Base-by-base conservation (phyloP, 2,888 invertebrate genomes). In the Helicoverpa assulta region DNA sequence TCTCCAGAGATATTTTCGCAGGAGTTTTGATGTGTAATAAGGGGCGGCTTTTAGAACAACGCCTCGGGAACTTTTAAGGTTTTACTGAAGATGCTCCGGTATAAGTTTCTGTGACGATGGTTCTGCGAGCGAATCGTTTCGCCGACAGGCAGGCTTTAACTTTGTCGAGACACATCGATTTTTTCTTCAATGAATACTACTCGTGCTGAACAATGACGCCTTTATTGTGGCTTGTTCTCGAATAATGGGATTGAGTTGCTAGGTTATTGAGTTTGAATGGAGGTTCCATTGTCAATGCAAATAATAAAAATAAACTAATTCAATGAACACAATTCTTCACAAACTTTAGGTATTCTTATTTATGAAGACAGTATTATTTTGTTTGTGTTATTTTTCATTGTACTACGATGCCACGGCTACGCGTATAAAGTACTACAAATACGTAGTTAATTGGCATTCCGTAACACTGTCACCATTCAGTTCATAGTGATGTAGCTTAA, bases 1-100 rank as follows among this genome's bases (percentile, higher is more conserved):
- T 77, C 65, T 73, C 65, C 58, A 68, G 74, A 82, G 75, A 82
- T 83, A 83, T 87, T 86, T 81, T 68, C 52, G 54, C 56, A 61
- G 69, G 76, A 82, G 84, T 87, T 89, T 87, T 84, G 81, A 86
- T 85, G 85, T 84, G 85, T 85, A 87, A 86, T 86, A 86, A 82
- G 87, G 85, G 80, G 74, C 65, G 81, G 78, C 77, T 82, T 84
- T 86, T 83, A 84, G 83, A 83, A 83, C 78, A 85, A 83, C 72
- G 83, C 85, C 79, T 73, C 68, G 75, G 80, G 82, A 85, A 84
- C 80, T 86, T 86, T 87, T 80, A 79, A 76, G 82, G 85, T 85
- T 89, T 89, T 86, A 85, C 84, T 85, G 72, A 72, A 75, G 80
- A 70, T 67, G 75, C 71, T 70, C 71, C 75, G 79, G 74, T 76